Evolutionary conservation across 2,113 vertebrate genomes (phyloP), one percentile per base, ranked within the genome.

Genomic region (Carettochelys insculpta): DNA sequence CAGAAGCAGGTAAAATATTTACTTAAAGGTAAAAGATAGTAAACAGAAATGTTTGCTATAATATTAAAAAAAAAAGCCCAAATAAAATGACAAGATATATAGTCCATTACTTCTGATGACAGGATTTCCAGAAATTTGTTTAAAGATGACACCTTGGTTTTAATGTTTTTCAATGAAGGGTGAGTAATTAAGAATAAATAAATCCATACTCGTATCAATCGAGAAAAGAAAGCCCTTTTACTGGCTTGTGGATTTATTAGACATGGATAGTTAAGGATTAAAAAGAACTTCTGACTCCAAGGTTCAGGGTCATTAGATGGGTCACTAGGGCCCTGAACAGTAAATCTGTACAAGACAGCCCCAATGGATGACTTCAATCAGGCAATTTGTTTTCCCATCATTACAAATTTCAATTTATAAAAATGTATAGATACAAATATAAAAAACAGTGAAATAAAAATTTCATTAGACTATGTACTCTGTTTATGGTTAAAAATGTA

Each of bases 131-230:
- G 78, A 87, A 92, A 90, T 97, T 95, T 97, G 83, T 95, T 97
- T 95, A 88, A 94, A 92, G 78, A 95, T 95, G 94, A 96, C 95
- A 96, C 85, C 88, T 96, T 94, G 54, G 78, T 97, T 97, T 97
- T 96, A 95, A 95, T 96, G 92, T 97, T 96, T 98, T 97, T 98
- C 96, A 97, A 97, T 97, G 95, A 98, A 97, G 97, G 75, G 90
- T 97, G 95, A 96, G 90, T 97, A 97, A 98, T 98, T 98, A 97
- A 96, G 93, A 97, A 97, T 97, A 98, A 97, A 98, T 98, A 97
- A 98, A 98, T 98, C 98, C 96, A 98, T 98, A 97, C 90, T 95
- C 93, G 87, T 95, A 97, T 97, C 96, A 98, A 97, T 96, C 97
- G 78, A 94, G 96, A 95, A 97, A 96, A 97, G 97, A 97, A 97